Base-by-base conservation (phyloP, 2,113 vertebrate species). In the Toxotes chatareus region DNA sequence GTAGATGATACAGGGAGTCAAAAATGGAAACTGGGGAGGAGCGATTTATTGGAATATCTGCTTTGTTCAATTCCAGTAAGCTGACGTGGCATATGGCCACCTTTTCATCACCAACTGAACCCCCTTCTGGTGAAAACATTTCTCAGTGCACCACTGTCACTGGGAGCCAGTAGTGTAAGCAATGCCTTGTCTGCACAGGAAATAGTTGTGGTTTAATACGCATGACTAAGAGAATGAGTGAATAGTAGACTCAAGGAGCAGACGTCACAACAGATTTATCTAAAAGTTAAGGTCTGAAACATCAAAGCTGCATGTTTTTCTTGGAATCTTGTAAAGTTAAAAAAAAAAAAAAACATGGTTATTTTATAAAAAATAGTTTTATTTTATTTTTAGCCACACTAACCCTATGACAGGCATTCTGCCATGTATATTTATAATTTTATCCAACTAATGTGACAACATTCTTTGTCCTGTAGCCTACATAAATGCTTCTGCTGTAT, bases 41-140 rank as follows among this genome's bases (percentile, higher is more conserved):
- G 16, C 4, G 2, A 59, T 66, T 86, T 46, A 81, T 89, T 66
- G 80, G 82, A 87, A 90, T 44, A 17, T 11, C 1, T 4, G 16
- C 67, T 79, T 63, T 72, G 71, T 55, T 74, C 79, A 79, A 23
- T 94, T 90, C 92, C 91, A 86, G 91, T 88, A 92, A 93, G 44
- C 17, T 19, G 42, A 53, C 57, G 36, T 68, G 63, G 64, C 79
- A 42, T 27, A 21, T 19, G 60, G 40, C 60, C 56, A n/a, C 42
- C 11, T 74, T 36, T 34, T 57, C 47, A 27, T 40, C 38, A 61
- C 31, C n/a, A 51, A 36, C 11, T 17, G 4, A 74, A 40, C 38
- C 32, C 51, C 11, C 2, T 12, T 76, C 21, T 36, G 19, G 4
- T 36, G 2, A 34, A 72, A 42, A 31, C 3, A 13, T 12, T 17